Base-by-base conservation (phyloP, 2,113 vertebrate species). In the Nibea coibor region DNA sequence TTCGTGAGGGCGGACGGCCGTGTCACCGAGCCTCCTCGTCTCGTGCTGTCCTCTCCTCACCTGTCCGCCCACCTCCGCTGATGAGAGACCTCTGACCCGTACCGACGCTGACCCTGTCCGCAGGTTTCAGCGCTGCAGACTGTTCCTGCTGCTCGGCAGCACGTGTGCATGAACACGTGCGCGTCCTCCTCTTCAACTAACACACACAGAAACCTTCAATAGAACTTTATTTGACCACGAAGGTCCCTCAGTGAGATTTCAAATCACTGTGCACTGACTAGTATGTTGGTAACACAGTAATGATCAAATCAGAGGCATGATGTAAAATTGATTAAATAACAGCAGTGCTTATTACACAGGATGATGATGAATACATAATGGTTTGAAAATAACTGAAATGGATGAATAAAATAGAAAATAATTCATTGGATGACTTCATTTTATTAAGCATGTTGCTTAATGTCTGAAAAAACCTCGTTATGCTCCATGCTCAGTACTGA, bases 71-170 rank as follows among this genome's bases (percentile, higher is more conserved):
- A 76, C 57, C 75, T 62, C 48, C 5, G 51, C 11, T 71, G 59
- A 70, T 62, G 76, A 65, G 83, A 72, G 54, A 87, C 79, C 82
- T 75, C 75, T 68, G 26, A 73, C 76, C 77, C 19, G 1, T n/a
- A 12, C 67, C 58, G 17, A 50, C 53, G 4, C 63, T 42, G 56
- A 67, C 63, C 71, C 57, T 65, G 74, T 74, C 69, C 1, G 7
- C 61, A 42, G 71, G 63, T 77, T 65, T 64, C 65, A 68, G 63
- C 71, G 0, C 3, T 42, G 63, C 39, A 5, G 42, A 43, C 65
- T 12, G 75, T 63, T 56, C 45, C 39, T 67, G 78, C 75, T 47
- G 80, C 81, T 87, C 53, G 0, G 1, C 10, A 11, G 67, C 28
- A 61, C 19, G 10, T 16, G 10, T 16, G 26, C 61, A 61, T 65